These are phyloP conservation scores for Melanotaenia boesemani DNA, from an alignment of 2,797 vertebrate genomes.

Conservation along the genomic window DNA sequence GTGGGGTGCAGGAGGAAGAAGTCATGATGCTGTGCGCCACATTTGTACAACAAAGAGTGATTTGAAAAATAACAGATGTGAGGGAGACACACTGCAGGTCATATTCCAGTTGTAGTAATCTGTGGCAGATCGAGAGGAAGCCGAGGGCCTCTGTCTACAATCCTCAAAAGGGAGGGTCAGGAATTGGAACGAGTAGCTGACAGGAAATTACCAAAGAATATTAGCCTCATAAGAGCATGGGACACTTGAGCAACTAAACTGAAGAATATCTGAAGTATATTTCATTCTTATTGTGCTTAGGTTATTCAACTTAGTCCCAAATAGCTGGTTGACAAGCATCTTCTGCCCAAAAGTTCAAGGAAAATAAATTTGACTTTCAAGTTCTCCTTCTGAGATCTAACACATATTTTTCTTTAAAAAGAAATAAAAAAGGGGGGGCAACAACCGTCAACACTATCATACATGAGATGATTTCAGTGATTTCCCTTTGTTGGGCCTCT, in stretches of 20 bases:
- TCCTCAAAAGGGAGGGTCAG: conserved; percentile 73
- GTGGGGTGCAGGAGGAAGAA: background rate
- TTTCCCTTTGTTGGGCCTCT: conserved; percentile 49
- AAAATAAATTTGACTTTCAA: conserved; percentile 3
- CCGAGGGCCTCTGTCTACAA: conserved; percentile 65
- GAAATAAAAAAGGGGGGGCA: background rate
- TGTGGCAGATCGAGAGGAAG: conserved; percentile 68
- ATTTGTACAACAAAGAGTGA: background rate
- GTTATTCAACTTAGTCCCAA: conserved; percentile 15
- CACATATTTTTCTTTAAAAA: background rate
- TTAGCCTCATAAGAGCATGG: conserved; percentile 43
- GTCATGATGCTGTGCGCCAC: background rate
- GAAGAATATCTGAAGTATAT: conserved; percentile 18
- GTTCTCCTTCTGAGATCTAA: background rate
- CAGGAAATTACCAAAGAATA: conserved; percentile 81
- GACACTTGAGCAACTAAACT: conserved; percentile 20
- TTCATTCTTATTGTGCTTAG: conserved; percentile 9
- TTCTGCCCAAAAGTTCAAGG: too few species aligned
- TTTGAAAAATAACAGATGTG: conserved; percentile 1
- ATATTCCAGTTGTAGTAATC: conserved; percentile 66
- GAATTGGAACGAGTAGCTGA: conserved; percentile 57
- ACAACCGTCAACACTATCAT: background rate
- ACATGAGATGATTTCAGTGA: conserved; percentile 30
- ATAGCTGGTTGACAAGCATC: background rate
- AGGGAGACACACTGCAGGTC: conserved; percentile 23